Conservation (phyloP, 2,113 vertebrate genomes). For the Trichomycterus rosablanca region DNA sequence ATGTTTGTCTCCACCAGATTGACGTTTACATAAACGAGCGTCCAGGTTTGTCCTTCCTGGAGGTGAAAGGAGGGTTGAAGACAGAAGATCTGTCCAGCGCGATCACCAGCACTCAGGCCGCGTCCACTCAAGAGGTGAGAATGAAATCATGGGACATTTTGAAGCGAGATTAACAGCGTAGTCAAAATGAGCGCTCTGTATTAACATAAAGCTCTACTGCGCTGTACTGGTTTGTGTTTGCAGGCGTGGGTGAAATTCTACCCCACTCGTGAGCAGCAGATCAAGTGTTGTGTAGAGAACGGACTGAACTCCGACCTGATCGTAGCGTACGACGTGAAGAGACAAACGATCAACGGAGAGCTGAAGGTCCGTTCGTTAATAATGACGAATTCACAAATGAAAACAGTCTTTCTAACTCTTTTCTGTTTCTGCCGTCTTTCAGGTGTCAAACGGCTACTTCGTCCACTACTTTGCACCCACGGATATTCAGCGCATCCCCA, state of each 20-base stretch:
- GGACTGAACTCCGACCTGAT: conserved; percentile 80
- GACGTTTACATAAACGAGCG: conserved; percentile 80
- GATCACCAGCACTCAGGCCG: conserved; percentile 64
- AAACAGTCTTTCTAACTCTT: no score
- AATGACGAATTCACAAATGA: not conserved
- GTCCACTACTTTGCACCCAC: conserved; percentile 91
- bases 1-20: conserved; percentile 61
- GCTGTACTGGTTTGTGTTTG: conserved; percentile 22
- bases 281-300: conserved; percentile 72
- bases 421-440: not conserved
- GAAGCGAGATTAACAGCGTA: no score
- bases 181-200: no score
- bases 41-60: conserved; percentile 73
- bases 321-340: conserved; percentile 82
- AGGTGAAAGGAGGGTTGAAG: conserved; percentile 76
- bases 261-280: conserved; percentile 79
- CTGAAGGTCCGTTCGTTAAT: conserved; percentile 66
- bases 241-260: conserved; percentile 79
- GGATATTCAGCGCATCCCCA: conserved; percentile 72
- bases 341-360: conserved; percentile 67
- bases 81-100: conserved; percentile 65
- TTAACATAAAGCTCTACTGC: no score
- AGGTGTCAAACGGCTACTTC: conserved; percentile 84
- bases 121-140: conserved; percentile 70
- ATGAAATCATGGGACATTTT: no score